phyloP scores from a whole-genome alignment of 2,797 vertebrate genomes.

The Sphenopsis melanotis region DNA sequence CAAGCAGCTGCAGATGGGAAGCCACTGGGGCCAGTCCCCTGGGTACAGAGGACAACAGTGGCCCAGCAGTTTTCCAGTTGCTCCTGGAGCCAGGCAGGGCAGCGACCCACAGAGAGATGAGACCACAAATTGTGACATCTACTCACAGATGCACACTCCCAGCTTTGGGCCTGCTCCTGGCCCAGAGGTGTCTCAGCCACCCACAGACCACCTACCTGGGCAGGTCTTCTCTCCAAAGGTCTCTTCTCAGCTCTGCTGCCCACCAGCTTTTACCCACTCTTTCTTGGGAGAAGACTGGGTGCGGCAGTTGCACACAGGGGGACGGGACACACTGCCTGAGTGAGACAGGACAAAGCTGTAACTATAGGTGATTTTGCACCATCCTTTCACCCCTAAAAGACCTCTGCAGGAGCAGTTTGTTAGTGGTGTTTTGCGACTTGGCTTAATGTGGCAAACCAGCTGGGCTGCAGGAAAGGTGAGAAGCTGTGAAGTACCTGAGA shows the following conservation, averaged over 20 bases:
- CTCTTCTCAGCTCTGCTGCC: not conserved
- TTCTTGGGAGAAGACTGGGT: not conserved
- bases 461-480: not conserved
- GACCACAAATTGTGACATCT: not conserved
- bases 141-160: not conserved
- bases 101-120: not conserved
- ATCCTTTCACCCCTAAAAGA: not conserved
- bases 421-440: not conserved
- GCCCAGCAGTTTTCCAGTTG: not conserved
- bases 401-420: not conserved
- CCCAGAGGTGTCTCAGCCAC: not conserved
- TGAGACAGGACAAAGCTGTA: not conserved
- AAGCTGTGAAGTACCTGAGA: not conserved
- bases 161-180: accelerated
- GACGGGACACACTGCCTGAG: accelerated
- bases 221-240: not conserved
- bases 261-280: not conserved
- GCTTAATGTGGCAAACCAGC: not conserved
- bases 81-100: not conserved
- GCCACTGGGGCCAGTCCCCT: not conserved
- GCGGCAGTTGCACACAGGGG: not conserved
- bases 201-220: not conserved
- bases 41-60: not conserved
- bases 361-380: not conserved
- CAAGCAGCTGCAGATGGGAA: not conserved